phyloP scores from a whole-genome alignment of 2,113 vertebrate species.

The Camarhynchus parvulus region DNA sequence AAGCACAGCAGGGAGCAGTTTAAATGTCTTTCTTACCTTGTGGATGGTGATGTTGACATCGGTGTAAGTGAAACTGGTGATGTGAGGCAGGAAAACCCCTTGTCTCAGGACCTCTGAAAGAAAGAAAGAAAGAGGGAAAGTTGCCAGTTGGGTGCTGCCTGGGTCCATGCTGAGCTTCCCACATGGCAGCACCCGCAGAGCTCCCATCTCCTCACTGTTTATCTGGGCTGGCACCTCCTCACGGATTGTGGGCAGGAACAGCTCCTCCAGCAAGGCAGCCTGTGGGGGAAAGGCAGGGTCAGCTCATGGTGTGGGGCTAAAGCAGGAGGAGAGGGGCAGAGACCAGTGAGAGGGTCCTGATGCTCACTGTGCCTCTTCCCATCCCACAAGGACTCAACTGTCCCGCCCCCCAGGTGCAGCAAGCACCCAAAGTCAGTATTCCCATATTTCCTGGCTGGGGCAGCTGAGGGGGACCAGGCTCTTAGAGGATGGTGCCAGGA shows the following conservation, averaged over 20 bases:
- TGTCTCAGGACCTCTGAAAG: background rate
- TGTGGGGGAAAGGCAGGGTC: background rate
- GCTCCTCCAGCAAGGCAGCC: slow-evolving; percentile 23
- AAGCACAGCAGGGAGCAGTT: background rate
- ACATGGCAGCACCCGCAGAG: accelerated
- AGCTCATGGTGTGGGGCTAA: accelerated
- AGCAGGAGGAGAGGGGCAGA: background rate
- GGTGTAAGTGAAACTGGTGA: background rate
- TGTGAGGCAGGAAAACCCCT: slow-evolving; percentile 32
- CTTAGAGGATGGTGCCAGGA: background rate
- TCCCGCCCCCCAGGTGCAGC: background rate
- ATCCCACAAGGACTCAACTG: accelerated
- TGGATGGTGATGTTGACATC: background rate
- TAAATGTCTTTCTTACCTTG: background rate
- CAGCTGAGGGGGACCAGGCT: background rate
- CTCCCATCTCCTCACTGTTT: background rate
- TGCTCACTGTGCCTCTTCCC: background rate
- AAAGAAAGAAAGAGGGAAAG: background rate
- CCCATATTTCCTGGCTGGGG: background rate
- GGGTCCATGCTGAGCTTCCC: accelerated
- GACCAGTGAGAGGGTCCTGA: background rate
- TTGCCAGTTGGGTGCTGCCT: background rate
- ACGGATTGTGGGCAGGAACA: background rate
- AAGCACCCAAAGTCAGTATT: background rate
- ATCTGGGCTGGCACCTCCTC: background rate